Conservation (phyloP, 2,797 vertebrate species). For the Tangara arthus region DNA sequence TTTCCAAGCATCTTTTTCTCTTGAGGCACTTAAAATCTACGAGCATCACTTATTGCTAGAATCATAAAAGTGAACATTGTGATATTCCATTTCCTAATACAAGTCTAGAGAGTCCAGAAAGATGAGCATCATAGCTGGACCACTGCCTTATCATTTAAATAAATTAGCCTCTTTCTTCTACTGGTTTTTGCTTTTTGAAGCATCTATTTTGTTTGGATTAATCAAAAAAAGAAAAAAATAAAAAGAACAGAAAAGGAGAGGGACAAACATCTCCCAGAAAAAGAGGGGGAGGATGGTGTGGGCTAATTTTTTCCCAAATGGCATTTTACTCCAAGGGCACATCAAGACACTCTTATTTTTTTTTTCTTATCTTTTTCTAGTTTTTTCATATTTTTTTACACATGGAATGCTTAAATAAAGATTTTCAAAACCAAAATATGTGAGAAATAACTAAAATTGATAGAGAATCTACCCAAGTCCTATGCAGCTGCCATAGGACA, state of each 20-base stretch:
- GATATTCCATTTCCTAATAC: neutral
- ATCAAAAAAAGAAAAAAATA: fast-evolving
- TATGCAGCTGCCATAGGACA: neutral
- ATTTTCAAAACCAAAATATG: neutral
- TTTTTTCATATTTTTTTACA: neutral
- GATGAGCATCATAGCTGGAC: neutral
- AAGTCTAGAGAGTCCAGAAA: neutral
- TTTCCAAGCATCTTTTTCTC: neutral
- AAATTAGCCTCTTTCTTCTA: neutral
- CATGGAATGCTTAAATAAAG: neutral
- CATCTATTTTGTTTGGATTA: neutral
- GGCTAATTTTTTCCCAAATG: neutral
- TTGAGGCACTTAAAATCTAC: neutral
- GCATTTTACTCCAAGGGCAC: neutral
- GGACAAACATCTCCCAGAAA: neutral
- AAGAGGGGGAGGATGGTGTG: neutral
- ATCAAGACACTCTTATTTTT: neutral
- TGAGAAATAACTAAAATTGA: neutral
- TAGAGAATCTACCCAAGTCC: neutral
- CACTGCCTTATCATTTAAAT: neutral
- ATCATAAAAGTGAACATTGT: neutral
- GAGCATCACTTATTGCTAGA: neutral
- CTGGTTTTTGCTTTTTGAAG: neutral
- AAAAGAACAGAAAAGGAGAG: neutral
- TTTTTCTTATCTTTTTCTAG: neutral